Base-by-base conservation (phyloP, 2,113 vertebrate species). In the Bubo scandiacus region DNA sequence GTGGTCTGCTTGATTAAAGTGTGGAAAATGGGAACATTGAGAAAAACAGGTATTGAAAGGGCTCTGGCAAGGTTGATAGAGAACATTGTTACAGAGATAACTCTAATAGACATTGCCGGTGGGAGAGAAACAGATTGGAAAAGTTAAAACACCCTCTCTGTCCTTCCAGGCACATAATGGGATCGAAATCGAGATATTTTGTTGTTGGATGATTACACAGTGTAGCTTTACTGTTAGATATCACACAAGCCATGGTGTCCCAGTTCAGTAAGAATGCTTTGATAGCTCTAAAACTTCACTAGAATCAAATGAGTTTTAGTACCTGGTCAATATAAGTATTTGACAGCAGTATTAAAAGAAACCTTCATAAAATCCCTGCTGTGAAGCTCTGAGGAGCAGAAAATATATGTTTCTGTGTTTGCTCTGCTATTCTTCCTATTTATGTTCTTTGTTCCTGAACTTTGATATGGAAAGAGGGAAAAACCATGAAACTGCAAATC, bases 261-360 rank as follows among this genome's bases (percentile, higher is more conserved):
- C 96, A 97, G 95, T 96, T 96, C 94, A 81, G 80, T 92, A 95
- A 96, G 96, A 97, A 91, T 81, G 59, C 95, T 96, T 95, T 89
- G 85, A 86, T 88, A 92, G 78, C 79, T 97, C 84, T 96, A 63
- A 92, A 94, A 88, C 82, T 79, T 94, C 72, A 52, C 74, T 85
- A 54, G 63, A 81, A 70, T 87, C 86, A 94, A 88, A 86, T 5
- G 6, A 80, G 74, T 63, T 91, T 95, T 96, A 94, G 65, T 67
- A 72, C 10, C 34, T 79, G 32, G 83, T 93, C 92, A 96, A 52
- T 90, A 88, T 57, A 96, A 86, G 75, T 90, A 82, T 96, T 96
- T 94, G 67, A 92, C 74, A 86, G 72, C 19, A 45, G 25, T 81
- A 92, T 97, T 92, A 94, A 93, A 91, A 81, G 77, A 92, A 94